These are phyloP conservation scores for Drosophila dives DNA, from an alignment of 2,888 invertebrate genomes.

Conservation along the genomic window DNA sequence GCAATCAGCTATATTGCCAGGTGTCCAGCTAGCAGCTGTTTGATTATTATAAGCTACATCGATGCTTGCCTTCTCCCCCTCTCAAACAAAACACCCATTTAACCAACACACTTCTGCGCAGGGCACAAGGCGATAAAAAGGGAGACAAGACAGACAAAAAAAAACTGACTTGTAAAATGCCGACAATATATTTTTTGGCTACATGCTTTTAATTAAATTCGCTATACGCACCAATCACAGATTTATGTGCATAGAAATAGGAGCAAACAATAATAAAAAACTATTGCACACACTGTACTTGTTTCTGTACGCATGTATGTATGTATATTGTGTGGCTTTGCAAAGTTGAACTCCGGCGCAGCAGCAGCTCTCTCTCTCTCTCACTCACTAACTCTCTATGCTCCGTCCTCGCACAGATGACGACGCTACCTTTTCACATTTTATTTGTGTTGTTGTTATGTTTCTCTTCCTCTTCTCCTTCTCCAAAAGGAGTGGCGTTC, in stretches of 20 bases:
- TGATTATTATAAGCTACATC: constrained; percentile 29
- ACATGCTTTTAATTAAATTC: constrained; percentile 21
- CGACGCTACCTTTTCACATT: constrained; percentile 55
- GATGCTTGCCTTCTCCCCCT: not conserved
- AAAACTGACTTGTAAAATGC: constrained; percentile 15
- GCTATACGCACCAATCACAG: constrained; percentile 36
- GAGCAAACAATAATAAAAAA: constrained; percentile 27
- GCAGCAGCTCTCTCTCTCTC: constrained; percentile 52
- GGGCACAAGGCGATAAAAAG: constrained; percentile 3
- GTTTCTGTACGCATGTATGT: not conserved
- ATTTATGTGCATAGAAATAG: constrained; percentile 1
- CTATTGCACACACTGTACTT: constrained; percentile 29
- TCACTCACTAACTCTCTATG: constrained; percentile 36
- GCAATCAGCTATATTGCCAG: constrained; percentile 35
- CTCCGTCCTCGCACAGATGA: constrained; percentile 40
- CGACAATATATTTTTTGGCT: constrained; percentile 4
- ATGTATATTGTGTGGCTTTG: constrained; percentile 33
- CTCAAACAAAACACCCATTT: not conserved
- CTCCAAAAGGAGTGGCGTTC: constrained; percentile 75
- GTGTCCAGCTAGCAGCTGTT: constrained; percentile 51
- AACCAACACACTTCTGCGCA: constrained; percentile 30
- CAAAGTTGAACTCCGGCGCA: constrained; percentile 71
- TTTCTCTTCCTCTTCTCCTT: constrained; percentile 33
- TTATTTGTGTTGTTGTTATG: constrained; percentile 32
- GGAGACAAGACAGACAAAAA: constrained; percentile 1